Base-by-base conservation (phyloP, 2,113 vertebrate genomes). In the Castor canadensis region DNA sequence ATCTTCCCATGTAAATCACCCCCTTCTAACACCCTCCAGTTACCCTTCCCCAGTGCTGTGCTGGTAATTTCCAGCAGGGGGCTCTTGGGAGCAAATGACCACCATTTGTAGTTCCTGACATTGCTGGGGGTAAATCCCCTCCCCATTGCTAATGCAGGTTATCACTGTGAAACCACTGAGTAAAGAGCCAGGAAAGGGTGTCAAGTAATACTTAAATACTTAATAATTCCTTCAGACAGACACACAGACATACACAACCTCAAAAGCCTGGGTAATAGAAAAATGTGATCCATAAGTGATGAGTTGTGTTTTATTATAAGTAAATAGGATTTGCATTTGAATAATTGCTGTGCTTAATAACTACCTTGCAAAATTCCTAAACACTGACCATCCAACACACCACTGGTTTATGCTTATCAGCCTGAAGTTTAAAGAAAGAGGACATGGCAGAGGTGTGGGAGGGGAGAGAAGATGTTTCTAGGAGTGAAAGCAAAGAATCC, bases 221-320 rank as follows among this genome's bases (percentile, higher is more conserved):
- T 0, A 0, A 32, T 0, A 11, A 19, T 20, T 13, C 38, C 67
- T 52, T 11, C 26, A 0, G 1, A 4, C 1, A 38, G 19, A 24
- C 1, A 43, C 16, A 30, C 1, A 15, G 1, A 45, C 4, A 19
- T 0, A 22, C 58, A 38, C 3, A 28, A 2, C 4, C n/a, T 22
- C 15, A 2, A 2, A 30, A 38, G 9, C 9, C 38, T 3, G 26
- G 7, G 0, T 9, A 1, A 13, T 3, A 5, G 8, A 7, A 12
- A 28, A 22, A 0, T 19, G 47, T 32, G 15, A 19, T 32, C 17
- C 52, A 64, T 54, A n/a, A 85, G 30, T 16, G 2, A 9, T 20
- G 40, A 12, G 22, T n/a, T 64, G n/a, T 56, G 77, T 32, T 26
- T 35, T 17, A 0, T 19, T 40, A 12, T 80, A 43, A 35, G 3